A percentile compares a stretch with the other conserved stretches of the same genome.
phyloP scores from a whole-genome alignment of 2,113 vertebrate genomes.

The Setophaga petechia region DNA sequence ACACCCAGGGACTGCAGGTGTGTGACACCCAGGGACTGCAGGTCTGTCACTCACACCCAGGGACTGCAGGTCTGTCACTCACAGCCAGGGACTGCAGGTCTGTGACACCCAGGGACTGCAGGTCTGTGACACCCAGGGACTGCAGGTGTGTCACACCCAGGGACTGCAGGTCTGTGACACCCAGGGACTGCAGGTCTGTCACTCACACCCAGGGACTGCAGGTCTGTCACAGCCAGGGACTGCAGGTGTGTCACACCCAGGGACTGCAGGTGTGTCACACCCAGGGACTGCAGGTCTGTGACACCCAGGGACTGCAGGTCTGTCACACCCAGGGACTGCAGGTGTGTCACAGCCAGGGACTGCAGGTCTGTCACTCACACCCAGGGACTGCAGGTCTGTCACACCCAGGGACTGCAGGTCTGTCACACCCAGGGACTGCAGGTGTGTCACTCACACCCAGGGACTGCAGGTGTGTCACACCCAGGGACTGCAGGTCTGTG shows the following conservation, averaged over 20 bases:
- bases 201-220: not conserved
- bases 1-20: not conserved
- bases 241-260: not conserved
- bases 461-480: no score
- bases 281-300: not conserved
- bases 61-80: not conserved
- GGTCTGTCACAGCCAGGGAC: not conserved
- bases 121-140: not conserved
- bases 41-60: not conserved
- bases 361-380: not conserved
- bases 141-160: not conserved
- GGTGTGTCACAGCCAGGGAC: not conserved
- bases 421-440: not conserved
- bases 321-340: not conserved
- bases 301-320: not conserved
- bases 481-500: not conserved
- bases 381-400: not conserved
- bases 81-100: not conserved
- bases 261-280: not conserved
- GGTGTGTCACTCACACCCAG: no score
- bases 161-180: not conserved
- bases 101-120: not conserved
- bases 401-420: not conserved
- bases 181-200: not conserved
- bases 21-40: not conserved